Evolutionary conservation across 2,888 invertebrate genomes (phyloP).

Genomic region (Epicampocera succincta): DNA sequence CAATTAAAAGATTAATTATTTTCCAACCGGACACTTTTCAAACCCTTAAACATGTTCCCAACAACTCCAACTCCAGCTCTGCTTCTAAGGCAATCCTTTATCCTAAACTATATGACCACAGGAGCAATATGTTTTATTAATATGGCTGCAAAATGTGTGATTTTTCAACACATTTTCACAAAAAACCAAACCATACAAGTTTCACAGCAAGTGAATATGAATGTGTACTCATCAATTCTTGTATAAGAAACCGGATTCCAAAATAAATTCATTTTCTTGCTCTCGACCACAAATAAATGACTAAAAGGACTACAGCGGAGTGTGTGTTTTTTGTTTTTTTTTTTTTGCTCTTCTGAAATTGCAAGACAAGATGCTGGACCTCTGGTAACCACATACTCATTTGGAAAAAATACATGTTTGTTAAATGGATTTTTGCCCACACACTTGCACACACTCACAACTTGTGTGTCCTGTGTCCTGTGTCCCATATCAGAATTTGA

Average conservation of each 20-base stretch:
- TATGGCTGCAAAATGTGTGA: background rate
- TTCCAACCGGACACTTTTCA: slow-evolving; percentile 75
- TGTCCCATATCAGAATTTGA: slow-evolving; percentile 72
- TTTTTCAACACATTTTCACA: slow-evolving; percentile 9
- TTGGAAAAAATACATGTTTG: slow-evolving; percentile 66
- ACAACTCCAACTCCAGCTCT: no score
- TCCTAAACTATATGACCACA: slow-evolving; percentile 33
- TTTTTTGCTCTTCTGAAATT: no score
- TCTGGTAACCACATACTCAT: slow-evolving; percentile 69
- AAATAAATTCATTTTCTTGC: slow-evolving; percentile 23
- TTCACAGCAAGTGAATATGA: slow-evolving; percentile 6
- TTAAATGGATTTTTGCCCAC: slow-evolving; percentile 66
- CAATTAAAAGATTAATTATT: slow-evolving; percentile 78
- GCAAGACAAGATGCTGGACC: slow-evolving; percentile 44
- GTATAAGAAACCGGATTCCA: slow-evolving; percentile 27
- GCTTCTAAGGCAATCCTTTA: slow-evolving; percentile 2
- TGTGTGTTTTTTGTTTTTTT: background rate
- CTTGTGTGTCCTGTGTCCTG: slow-evolving; percentile 27
- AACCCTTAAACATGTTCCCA: slow-evolving; percentile 7
- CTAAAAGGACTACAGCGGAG: background rate
- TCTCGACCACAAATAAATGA: slow-evolving; percentile 26
- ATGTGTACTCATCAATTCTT: slow-evolving; percentile 12
- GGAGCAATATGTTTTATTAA: slow-evolving; percentile 42
- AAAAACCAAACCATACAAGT: slow-evolving; percentile 30
- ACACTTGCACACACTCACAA: slow-evolving; percentile 1